Evolutionary conservation across 2,888 invertebrate species (phyloP).

Genomic region (Anthrax anthrax): DNA sequence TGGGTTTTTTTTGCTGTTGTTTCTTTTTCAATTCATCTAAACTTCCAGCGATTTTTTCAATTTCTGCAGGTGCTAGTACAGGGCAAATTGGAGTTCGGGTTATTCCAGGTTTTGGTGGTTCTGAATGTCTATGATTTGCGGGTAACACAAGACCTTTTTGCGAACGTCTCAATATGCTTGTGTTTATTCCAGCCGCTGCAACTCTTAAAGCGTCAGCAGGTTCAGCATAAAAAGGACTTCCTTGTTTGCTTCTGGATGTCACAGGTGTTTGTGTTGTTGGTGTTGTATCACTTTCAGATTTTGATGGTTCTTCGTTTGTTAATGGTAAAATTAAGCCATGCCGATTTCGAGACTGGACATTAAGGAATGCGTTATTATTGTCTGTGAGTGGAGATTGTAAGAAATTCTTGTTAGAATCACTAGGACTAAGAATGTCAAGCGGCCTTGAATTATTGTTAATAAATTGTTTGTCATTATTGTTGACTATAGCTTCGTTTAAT

Average conservation of each 20-base stretch:
- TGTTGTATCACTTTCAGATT: conserved; percentile 24
- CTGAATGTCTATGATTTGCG: conserved; percentile 44
- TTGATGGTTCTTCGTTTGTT: conserved; percentile 20
- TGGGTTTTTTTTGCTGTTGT: conserved; percentile 33
- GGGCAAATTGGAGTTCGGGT: conserved; percentile 33
- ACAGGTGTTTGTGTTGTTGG: conserved; percentile 26
- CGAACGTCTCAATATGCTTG: conserved; percentile 28
- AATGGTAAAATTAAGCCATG: conserved; percentile 25
- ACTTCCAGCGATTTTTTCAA: conserved; percentile 33
- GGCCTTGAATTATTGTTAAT: conserved; percentile 4
- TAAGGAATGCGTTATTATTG: conserved; percentile 5
- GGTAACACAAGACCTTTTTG: conserved; percentile 28
- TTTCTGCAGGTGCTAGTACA: conserved; percentile 45
- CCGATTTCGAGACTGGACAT: conserved; percentile 22
- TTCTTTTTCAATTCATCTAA: conserved; percentile 37
- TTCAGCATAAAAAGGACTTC: conserved; percentile 79
- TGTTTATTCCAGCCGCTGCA: conserved; percentile 22
- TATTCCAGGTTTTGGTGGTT: conserved; percentile 38
- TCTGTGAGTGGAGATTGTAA: background rate
- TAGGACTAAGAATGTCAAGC: conserved; percentile 10
- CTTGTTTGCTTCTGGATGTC: conserved; percentile 43
- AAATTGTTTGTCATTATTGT: conserved; percentile 3
- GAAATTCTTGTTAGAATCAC: conserved; percentile 20
- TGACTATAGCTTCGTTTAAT: background rate
- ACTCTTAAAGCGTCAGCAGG: conserved; percentile 68